phyloP scores from a whole-genome alignment of 2,888 invertebrate species.

The Lithophane leautieri region DNA sequence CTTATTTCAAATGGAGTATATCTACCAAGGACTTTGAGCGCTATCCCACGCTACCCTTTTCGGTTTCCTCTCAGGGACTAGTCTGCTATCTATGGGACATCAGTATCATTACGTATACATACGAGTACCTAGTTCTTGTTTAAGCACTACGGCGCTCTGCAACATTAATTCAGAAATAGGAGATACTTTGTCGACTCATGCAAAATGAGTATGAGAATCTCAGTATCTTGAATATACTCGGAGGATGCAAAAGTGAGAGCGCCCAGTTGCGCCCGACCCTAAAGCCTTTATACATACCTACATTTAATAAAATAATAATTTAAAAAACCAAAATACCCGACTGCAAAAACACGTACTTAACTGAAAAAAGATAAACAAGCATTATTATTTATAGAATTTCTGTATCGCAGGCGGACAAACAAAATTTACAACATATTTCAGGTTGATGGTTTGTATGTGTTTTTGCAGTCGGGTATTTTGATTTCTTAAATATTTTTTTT shows the following conservation, averaged over 20 bases:
- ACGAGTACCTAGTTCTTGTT: not conserved
- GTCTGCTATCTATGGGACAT: not conserved
- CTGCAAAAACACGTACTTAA: too few species aligned
- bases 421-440: too few species aligned
- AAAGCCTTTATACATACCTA: not conserved
- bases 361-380: too few species aligned
- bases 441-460: too few species aligned
- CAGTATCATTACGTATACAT: not conserved
- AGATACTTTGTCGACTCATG: not conserved
- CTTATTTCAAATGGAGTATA: too few species aligned
- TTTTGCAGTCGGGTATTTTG: too few species aligned
- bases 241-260: not conserved
- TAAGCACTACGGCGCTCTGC: not conserved
- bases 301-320: too few species aligned
- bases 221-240: not conserved
- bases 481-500: too few species aligned
- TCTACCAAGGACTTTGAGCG: not conserved
- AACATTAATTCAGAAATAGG: not conserved
- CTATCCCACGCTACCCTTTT: not conserved
- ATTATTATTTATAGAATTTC: too few species aligned
- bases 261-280: not conserved
- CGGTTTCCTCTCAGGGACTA: not conserved
- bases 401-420: too few species aligned
- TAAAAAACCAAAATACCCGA: too few species aligned
- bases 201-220: not conserved